A percentile compares a stretch with the other conserved stretches of the same genome.
Conservation (phyloP, 2,113 vertebrate species). For the Tiliqua scincoides region DNA sequence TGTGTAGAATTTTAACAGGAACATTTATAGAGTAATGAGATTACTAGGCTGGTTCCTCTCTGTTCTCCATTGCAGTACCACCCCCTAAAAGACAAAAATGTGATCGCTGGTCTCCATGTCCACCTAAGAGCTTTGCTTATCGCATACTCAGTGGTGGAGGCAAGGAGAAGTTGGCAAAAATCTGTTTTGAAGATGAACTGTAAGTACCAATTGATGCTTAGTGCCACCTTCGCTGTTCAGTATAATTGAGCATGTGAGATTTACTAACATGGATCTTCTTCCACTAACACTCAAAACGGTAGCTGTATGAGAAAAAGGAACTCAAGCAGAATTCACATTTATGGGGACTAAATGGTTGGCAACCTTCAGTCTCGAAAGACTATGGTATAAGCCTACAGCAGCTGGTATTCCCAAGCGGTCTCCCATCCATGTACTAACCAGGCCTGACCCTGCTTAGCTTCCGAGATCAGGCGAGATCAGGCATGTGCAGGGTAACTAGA, state of each 20-base stretch:
- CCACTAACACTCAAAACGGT: not conserved
- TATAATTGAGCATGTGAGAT: too few relatives aligned
- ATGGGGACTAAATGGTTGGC: too few relatives aligned
- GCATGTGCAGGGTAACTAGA: too few relatives aligned
- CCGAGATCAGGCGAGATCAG: too few relatives aligned
- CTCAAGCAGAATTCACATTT: too few relatives aligned
- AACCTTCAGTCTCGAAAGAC: too few relatives aligned
- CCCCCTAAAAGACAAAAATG: slow-evolving; percentile 77
- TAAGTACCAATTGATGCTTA: slow-evolving; percentile 62
- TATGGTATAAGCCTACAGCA: too few relatives aligned
- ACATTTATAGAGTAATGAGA: not conserved
- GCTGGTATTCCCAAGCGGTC: too few relatives aligned
- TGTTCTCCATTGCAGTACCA: slow-evolving; percentile 65
- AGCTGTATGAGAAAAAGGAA: not conserved
- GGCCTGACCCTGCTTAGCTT: too few relatives aligned
- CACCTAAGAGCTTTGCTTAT: slow-evolving; percentile 62
- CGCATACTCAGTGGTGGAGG: slow-evolving; percentile 72
- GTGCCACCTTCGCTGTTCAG: not conserved
- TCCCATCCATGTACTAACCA: too few relatives aligned
- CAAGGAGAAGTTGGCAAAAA: slow-evolving; percentile 54
- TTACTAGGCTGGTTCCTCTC: not conserved
- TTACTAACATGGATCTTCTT: not conserved
- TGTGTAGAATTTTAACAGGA: not conserved
- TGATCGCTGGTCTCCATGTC: slow-evolving; percentile 72
- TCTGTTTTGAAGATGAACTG: slow-evolving; percentile 81